phyloP scores from a whole-genome alignment of 2,797 vertebrate genomes.

The Gastrophryne carolinensis region DNA sequence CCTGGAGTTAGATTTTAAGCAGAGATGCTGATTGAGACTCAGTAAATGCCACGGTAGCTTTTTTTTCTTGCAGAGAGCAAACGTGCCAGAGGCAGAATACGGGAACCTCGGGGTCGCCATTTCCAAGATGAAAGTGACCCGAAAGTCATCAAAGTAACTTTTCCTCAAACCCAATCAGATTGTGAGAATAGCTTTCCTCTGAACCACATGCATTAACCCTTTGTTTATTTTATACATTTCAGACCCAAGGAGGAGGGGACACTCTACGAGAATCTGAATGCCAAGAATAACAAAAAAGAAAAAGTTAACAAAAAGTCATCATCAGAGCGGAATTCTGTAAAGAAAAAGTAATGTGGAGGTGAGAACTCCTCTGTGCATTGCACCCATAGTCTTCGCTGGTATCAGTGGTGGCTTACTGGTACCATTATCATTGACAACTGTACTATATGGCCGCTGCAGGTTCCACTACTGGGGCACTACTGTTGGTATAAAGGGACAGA shows the following conservation, averaged over 20 bases:
- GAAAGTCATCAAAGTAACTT: slow-evolving; percentile 86
- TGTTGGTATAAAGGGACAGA: no score
- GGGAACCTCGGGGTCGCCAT: slow-evolving; percentile 82
- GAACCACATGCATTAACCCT: neutral
- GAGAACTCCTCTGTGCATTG: no score
- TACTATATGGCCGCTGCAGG: no score
- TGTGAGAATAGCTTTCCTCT: neutral
- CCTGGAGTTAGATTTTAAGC: no score
- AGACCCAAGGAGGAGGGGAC: slow-evolving; percentile 81
- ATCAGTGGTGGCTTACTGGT: no score
- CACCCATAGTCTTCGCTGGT: no score
- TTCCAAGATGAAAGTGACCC: slow-evolving; percentile 68
- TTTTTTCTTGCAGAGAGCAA: slow-evolving; percentile 46
- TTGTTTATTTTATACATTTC: slow-evolving; percentile 1
- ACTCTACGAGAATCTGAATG: slow-evolving; percentile 82
- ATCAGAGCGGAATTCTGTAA: slow-evolving; percentile 81
- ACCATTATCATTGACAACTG: no score
- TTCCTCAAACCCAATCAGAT: neutral
- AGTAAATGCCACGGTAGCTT: neutral
- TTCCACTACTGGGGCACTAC: no score
- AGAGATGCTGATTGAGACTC: no score
- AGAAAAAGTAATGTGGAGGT: slow-evolving; percentile 72
- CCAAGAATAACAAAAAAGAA: slow-evolving; percentile 79
- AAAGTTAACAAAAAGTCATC: slow-evolving; percentile 78
- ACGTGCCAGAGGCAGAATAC: slow-evolving; percentile 78